Evolutionary conservation across 2,797 vertebrate genomes (phyloP).

Genomic region (Oreochromis grahami): DNA sequence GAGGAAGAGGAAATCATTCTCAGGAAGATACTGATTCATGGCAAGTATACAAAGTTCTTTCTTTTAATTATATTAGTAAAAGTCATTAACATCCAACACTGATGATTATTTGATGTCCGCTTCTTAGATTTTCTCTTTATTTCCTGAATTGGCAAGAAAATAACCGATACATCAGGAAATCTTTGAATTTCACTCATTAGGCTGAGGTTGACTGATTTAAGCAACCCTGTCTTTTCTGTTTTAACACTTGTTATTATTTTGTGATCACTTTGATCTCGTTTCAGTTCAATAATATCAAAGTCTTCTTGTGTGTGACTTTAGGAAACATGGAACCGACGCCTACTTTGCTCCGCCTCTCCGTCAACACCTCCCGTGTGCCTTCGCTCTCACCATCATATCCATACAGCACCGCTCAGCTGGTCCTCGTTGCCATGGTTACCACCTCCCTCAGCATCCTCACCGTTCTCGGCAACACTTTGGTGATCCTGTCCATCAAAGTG

Average conservation of each 20-base stretch:
- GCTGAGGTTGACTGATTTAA: neutral
- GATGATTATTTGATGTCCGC: neutral
- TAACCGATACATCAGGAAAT: fast-evolving
- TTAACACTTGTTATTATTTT: neutral
- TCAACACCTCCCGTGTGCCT: conserved; percentile 45
- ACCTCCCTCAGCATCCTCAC: conserved; percentile 85
- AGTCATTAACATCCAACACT: neutral
- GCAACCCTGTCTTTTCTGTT: neutral
- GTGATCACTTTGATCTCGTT: neutral
- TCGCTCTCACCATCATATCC: conserved; percentile 1
- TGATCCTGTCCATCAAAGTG: conserved; percentile 89
- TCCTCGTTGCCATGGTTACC: conserved; percentile 76
- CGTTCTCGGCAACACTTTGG: conserved; percentile 85
- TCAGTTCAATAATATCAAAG: neutral
- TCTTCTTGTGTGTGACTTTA: neutral
- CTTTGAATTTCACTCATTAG: neutral
- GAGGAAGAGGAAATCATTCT: neutral
- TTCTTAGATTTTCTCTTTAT: neutral
- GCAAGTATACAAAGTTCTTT: neutral
- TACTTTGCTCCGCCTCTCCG: neutral
- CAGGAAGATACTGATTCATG: neutral
- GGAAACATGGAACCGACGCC: neutral
- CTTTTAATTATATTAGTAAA: neutral
- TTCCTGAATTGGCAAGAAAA: neutral
- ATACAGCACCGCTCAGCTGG: conserved; percentile 73